Evolutionary conservation across 2,888 invertebrate genomes (phyloP).

Genomic region (Venustoraphidia nigricollis): DNA sequence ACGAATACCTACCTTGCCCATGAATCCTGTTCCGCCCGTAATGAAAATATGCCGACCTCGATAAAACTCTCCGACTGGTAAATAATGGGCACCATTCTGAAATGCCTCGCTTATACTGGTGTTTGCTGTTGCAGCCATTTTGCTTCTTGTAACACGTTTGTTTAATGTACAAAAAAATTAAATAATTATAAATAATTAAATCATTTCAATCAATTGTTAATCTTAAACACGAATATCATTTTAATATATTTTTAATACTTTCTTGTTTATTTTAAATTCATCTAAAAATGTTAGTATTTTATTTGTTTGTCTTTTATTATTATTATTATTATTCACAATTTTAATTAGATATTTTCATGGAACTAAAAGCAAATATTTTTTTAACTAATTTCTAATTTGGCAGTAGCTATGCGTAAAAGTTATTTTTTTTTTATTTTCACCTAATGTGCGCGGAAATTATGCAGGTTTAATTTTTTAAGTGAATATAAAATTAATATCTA

Average conservation of each 20-base stretch:
- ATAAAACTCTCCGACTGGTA: conserved; percentile 5
- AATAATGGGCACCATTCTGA: not conserved
- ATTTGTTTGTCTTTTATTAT: not conserved
- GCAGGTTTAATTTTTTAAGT: not conserved
- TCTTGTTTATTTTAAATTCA: not conserved
- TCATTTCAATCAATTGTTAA: too few relatives aligned
- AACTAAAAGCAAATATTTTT: too few relatives aligned
- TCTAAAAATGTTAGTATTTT: not conserved
- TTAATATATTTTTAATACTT: too few relatives aligned
- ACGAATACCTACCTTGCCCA: conserved; percentile 1
- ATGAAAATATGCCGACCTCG: conserved; percentile 5
- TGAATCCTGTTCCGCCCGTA: conserved; percentile 5
- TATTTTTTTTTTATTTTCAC: not conserved
- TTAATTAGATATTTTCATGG: too few relatives aligned
- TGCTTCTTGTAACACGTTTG: not conserved
- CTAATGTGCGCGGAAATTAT: not conserved
- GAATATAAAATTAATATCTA: not conserved
- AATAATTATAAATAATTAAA: too few relatives aligned
- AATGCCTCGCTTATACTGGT: not conserved
- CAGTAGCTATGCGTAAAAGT: not conserved
- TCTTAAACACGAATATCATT: too few relatives aligned
- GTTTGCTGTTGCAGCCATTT: not conserved
- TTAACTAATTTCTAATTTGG: not conserved
- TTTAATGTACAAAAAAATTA: too few relatives aligned
- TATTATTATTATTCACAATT: too few relatives aligned